A percentile compares a stretch with the other conserved stretches of the same genome.
phyloP scores from a whole-genome alignment of 2,113 vertebrate genomes.

The Strix uralensis region DNA sequence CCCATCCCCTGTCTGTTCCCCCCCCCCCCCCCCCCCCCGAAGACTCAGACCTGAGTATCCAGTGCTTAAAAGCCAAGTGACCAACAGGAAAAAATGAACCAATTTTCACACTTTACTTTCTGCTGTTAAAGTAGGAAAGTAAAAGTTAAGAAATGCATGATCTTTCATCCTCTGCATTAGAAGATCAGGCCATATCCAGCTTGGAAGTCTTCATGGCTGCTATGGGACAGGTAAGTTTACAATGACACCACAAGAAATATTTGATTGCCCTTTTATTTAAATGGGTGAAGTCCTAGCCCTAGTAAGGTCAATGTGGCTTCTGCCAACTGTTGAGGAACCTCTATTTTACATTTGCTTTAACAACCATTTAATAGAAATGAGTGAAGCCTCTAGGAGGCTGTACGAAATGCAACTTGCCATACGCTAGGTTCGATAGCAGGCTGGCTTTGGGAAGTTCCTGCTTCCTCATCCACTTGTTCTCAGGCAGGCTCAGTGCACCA shows the following conservation, averaged over 20 bases:
- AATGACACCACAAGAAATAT: background rate
- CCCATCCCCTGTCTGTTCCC: too few species aligned
- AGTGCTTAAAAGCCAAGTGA: background rate
- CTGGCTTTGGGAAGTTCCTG: background rate
- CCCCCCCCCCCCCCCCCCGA: too few species aligned
- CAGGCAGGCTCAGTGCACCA: background rate
- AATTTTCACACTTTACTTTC: background rate
- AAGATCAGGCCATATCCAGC: background rate
- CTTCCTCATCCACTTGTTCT: accelerated
- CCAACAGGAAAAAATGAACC: background rate
- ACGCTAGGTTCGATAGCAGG: accelerated
- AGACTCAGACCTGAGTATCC: background rate
- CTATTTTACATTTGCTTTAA: background rate
- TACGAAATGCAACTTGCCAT: background rate
- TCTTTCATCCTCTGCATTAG: background rate
- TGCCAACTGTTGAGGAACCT: background rate
- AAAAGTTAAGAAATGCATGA: background rate
- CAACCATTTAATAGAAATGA: background rate
- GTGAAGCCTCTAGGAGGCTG: background rate
- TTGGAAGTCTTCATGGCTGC: background rate
- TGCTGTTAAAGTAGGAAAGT: background rate
- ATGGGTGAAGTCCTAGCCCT: background rate
- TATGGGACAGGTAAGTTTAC: background rate
- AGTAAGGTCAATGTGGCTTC: background rate
- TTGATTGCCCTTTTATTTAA: background rate